Base-by-base conservation (phyloP, 2,113 vertebrate genomes). In the Phylloscopus whistleri region DNA sequence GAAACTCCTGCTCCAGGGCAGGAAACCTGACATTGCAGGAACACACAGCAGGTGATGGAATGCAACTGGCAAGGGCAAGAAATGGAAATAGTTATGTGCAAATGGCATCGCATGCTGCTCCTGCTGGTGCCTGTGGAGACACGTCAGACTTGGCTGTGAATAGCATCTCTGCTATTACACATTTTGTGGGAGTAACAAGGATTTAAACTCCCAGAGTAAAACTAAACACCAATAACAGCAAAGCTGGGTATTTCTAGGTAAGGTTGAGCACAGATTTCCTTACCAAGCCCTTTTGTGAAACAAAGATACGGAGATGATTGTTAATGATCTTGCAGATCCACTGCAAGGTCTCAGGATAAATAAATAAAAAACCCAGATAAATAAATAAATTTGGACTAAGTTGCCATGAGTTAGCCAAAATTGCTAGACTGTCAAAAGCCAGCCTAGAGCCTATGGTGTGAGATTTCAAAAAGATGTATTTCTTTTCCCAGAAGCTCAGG, bases 31-130 rank as follows among this genome's bases (percentile, higher is more conserved):
- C 44, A 33, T 2, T 73, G 26, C 33, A 74, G 53, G 33, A 69
- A 52, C 19, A 91, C n/a, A 3, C 1, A 4, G 73, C 46, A 84
- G 84, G 17, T 41, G 64, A 87, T 12, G 15, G 55, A 80, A 87
- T 19, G 35, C 0, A 0, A 56, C 30, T 52, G 49, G 16, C 22
- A 81, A 76, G 44, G 16, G 6, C 9, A 58, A 95, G 52, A 80
- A 89, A 83, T 20, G 31, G 24, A 44, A 82, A 44, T 3, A 55
- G 11, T 53, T 64, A 43, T 0, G 6, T 60, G 46, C 44, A 87
- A 76, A 43, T 41, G 35, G 48, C 39, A 90, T 43, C 0, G 0
- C n/a, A 31, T 5, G 24, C 43, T 41, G n/a, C 27, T 49, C 52
- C 28, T 73, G 31, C 22, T 14, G 44, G 13, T 41, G 56, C 52